Conservation (phyloP, 2,888 invertebrate species). For the Plutella xylostella region DNA sequence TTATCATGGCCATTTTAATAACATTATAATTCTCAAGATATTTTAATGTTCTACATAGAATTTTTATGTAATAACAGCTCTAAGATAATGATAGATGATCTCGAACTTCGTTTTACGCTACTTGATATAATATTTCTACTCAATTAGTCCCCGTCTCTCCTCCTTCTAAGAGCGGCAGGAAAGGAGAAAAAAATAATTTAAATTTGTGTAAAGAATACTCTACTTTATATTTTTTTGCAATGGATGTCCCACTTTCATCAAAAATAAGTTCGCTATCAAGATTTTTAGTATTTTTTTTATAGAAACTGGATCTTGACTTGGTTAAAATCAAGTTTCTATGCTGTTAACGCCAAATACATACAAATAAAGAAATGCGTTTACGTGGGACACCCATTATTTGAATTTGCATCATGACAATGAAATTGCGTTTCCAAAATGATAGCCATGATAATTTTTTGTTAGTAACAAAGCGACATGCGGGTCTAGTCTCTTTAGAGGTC, state of each 20-base stretch:
- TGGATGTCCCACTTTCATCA: slow-evolving; percentile 23
- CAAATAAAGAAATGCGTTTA: no score
- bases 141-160: slow-evolving; percentile 62
- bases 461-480: slow-evolving; percentile 51
- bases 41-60: slow-evolving; percentile 46
- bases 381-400: slow-evolving; percentile 43
- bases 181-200: slow-evolving; percentile 47
- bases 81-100: slow-evolving; percentile 34
- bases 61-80: slow-evolving; percentile 51
- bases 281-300: neutral
- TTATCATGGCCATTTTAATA: slow-evolving; percentile 60
- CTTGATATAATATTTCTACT: slow-evolving; percentile 20
- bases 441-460: slow-evolving; percentile 51
- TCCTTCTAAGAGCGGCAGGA: slow-evolving; percentile 61
- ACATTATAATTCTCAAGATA: slow-evolving; percentile 19
- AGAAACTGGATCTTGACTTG: neutral
- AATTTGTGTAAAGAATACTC: slow-evolving; percentile 20
- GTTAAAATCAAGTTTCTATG: neutral
- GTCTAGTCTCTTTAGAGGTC: slow-evolving; percentile 29
- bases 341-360: neutral
- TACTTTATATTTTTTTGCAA: slow-evolving; percentile 18
- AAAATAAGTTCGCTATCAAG: neutral
- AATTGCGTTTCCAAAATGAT: slow-evolving; percentile 50
- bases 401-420: slow-evolving; percentile 68
- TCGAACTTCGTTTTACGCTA: slow-evolving; percentile 10